Conservation (phyloP, 2,113 vertebrate species). For the Murina feae region DNA sequence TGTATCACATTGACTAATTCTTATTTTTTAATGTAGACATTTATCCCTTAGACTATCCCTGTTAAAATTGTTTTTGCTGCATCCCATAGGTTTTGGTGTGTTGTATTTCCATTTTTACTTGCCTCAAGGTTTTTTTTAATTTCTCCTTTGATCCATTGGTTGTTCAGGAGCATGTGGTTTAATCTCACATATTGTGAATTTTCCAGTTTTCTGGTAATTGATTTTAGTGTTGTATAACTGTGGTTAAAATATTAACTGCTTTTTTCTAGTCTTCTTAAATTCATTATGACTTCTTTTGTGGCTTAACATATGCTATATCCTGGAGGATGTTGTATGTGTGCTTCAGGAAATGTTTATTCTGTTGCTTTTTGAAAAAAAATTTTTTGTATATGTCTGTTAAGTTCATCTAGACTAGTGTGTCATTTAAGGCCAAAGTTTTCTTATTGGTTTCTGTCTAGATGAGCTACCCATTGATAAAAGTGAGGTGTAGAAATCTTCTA, state of each 20-base stretch:
- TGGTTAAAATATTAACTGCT: neutral
- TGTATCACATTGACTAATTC: neutral
- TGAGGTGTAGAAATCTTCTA: neutral
- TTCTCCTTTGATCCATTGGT: neutral
- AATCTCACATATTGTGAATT: neutral
- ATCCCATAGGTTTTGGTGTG: neutral
- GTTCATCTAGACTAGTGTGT: neutral
- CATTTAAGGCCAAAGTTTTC: neutral
- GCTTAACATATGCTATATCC: neutral
- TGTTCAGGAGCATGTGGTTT: neutral
- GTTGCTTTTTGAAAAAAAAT: neutral
- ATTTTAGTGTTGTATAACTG: neutral
- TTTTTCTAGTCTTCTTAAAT: neutral
- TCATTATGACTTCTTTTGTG: neutral
- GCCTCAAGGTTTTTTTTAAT: neutral
- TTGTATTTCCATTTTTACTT: neutral
- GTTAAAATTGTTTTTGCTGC: neutral
- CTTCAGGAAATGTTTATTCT: neutral
- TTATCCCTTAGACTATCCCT: neutral
- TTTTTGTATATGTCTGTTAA: neutral
- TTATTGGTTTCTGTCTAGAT: neutral
- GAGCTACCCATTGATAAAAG: neutral
- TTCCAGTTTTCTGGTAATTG: neutral
- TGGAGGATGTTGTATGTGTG: neutral
- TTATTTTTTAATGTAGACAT: neutral